Percentiles rank a stretch among this genome's conserved stretches.
Conservation (phyloP, 2,797 vertebrate species). For the Aphelocoma californica region DNA sequence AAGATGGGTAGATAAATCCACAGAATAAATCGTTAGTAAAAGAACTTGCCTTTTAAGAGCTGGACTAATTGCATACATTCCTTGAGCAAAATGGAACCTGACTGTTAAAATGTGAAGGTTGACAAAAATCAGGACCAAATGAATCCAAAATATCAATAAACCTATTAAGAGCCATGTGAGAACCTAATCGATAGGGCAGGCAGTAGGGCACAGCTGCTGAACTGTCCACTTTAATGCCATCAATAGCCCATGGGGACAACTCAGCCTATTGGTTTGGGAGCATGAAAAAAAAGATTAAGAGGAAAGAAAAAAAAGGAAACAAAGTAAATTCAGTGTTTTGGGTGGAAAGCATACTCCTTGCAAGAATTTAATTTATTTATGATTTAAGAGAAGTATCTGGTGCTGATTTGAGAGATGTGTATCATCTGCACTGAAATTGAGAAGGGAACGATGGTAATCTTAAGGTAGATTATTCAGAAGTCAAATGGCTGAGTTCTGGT, state of each 20-base stretch:
- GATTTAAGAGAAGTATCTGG: neutral
- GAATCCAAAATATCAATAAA: slow-evolving; percentile 65
- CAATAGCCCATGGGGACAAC: slow-evolving; percentile 18
- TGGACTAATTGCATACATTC: slow-evolving; percentile 32
- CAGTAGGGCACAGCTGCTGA: slow-evolving; percentile 44
- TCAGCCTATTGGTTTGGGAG: neutral
- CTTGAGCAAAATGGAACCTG: slow-evolving; percentile 20
- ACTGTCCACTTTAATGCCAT: slow-evolving; percentile 31
- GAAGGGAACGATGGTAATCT: neutral
- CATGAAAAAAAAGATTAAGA: neutral
- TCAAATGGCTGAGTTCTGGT: neutral
- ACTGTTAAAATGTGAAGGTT: slow-evolving; percentile 30
- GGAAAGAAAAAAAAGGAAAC: neutral
- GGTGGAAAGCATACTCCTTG: neutral
- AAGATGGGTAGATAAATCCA: neutral
- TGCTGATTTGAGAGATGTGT: neutral
- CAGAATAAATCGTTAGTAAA: neutral
- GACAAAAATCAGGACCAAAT: slow-evolving; percentile 50
- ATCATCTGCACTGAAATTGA: neutral
- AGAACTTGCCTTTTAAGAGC: slow-evolving; percentile 29
- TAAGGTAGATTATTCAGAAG: neutral
- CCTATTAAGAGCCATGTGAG: slow-evolving; percentile 38
- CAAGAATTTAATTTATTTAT: neutral
- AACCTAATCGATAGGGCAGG: slow-evolving; percentile 10
- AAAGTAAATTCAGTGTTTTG: neutral